phyloP scores from a whole-genome alignment of 1,140 invertebrate species.

The Gonioctena quinquepunctata region DNA sequence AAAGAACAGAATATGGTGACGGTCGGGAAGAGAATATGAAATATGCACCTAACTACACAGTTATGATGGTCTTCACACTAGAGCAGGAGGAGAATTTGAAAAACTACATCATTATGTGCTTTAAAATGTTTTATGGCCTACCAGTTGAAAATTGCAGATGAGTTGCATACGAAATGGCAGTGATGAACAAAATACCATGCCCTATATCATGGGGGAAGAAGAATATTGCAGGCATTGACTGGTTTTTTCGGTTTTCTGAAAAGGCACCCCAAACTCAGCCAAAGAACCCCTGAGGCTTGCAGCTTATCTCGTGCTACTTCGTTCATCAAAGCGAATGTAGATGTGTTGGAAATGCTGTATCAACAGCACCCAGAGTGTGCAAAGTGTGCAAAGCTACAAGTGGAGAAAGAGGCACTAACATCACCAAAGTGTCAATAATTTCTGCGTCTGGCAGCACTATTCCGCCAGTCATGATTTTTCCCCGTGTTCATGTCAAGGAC shows the following conservation, averaged over 20 bases:
- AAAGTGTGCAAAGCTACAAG: slow-evolving; percentile 53
- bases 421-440: slow-evolving; percentile 45
- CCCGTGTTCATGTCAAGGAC: slow-evolving; percentile 46
- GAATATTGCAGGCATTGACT: slow-evolving; percentile 9
- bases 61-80: not conserved
- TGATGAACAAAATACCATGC: not conserved
- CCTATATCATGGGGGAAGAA: not conserved
- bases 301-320: slow-evolving; percentile 34
- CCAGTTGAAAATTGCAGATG: not conserved
- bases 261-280: slow-evolving; percentile 33
- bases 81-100: not conserved
- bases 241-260: not conserved
- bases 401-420: slow-evolving; percentile 54
- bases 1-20: no score
- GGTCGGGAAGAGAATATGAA: no score
- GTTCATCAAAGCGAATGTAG: slow-evolving; percentile 47
- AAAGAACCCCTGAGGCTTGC: slow-evolving; percentile 53
- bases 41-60: no score
- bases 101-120: not conserved
- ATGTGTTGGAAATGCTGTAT: not conserved
- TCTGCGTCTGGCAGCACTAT: not conserved
- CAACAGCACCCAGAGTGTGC: slow-evolving; percentile 33
- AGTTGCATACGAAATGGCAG: not conserved
- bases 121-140: not conserved
- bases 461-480: slow-evolving; percentile 48